These are phyloP conservation scores for Pectinophora gossypiella DNA, from an alignment of 1,140 invertebrate genomes.

Conservation along the genomic window DNA sequence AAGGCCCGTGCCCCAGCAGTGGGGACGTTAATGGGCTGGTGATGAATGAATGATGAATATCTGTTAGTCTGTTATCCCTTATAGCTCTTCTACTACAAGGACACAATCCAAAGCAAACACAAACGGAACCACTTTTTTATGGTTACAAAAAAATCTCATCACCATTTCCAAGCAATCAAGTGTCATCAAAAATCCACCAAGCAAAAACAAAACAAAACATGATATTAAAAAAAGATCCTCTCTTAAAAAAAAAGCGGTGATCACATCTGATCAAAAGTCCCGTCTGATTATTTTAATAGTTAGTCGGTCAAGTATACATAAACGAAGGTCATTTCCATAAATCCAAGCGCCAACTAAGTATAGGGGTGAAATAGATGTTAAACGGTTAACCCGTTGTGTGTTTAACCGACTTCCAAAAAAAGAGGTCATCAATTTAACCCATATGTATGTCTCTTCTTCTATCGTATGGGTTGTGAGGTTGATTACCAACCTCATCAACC, in stretches of 20 bases:
- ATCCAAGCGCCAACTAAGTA: conserved; percentile 59
- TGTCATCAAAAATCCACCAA: not conserved
- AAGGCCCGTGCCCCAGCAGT: no score
- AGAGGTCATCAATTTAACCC: not conserved
- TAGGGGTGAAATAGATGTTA: conserved; percentile 40
- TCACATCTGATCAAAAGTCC: conserved; percentile 32
- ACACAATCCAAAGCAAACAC: no score
- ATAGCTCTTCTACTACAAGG: no score
- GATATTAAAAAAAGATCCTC: no score
- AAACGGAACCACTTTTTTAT: no score
- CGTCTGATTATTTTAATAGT: no score
- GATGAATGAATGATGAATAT: no score
- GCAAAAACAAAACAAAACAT: not conserved
- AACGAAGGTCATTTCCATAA: conserved; percentile 47
- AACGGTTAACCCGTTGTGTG: no score
- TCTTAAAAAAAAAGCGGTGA: conserved; percentile 20
- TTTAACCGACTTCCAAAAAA: not conserved
- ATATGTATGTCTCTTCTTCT: no score
- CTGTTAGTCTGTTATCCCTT: no score
- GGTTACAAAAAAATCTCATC: not conserved
- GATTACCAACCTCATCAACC: not conserved
- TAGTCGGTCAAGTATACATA: no score
- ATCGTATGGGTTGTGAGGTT: not conserved
- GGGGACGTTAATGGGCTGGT: no score
- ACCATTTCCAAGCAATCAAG: conserved; percentile 1